A percentile compares a stretch with the other conserved stretches of the same genome.
Conservation (phyloP, 2,888 invertebrate species). For the Fragum whitleyi region DNA sequence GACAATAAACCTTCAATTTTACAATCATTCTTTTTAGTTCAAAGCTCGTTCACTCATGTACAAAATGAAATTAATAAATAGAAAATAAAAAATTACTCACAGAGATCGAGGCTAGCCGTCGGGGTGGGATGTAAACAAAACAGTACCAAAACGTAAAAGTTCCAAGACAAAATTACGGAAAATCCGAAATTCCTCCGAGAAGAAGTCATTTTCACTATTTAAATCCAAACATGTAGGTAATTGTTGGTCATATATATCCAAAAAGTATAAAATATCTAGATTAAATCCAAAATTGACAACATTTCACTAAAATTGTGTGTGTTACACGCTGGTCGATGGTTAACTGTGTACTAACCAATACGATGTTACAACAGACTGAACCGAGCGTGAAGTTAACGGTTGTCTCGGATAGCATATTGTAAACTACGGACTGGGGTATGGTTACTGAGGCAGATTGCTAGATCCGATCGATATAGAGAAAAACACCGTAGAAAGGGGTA, state of each 20-base stretch:
- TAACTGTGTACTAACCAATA: constrained; percentile 1
- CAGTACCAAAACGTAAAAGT: background rate
- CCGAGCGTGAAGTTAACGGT: constrained; percentile 11
- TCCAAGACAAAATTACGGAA: background rate
- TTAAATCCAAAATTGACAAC: background rate
- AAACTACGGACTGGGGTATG: background rate
- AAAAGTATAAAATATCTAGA: background rate
- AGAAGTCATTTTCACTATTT: background rate
- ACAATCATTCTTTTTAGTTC: too few relatives aligned
- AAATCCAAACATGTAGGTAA: constrained; percentile 23
- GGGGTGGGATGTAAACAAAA: constrained; percentile 1
- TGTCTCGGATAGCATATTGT: background rate
- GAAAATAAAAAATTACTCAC: constrained; percentile 8
- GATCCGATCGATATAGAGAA: too few relatives aligned
- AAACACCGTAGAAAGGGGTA: too few relatives aligned
- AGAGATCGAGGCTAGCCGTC: background rate
- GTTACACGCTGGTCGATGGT: background rate
- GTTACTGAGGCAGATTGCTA: background rate
- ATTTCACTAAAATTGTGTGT: background rate
- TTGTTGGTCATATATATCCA: constrained; percentile 13
- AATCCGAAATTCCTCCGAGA: constrained; percentile 18
- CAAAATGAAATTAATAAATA: background rate
- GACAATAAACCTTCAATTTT: too few relatives aligned
- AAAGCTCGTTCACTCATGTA: background rate
- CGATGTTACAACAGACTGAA: background rate